Evolutionary conservation across 2,113 vertebrate species (phyloP), one percentile per base, ranked within the genome.

Genomic region (Lonchura striata): DNA sequence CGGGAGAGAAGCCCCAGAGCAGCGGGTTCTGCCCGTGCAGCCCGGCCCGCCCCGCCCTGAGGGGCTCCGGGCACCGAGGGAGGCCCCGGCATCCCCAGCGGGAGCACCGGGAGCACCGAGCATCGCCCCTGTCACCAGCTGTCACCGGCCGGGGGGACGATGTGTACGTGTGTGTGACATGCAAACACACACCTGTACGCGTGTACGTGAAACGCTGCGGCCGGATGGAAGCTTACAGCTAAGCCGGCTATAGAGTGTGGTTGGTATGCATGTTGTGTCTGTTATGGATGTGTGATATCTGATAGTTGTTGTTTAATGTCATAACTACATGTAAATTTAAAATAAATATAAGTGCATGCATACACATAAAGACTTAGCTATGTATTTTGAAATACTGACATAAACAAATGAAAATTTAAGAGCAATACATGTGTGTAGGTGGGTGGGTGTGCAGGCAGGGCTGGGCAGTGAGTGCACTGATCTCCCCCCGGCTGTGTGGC

Each of bases 241-340:
- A 5, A 19, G 6, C 50, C 7, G 21, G 13, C 41, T 74, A 0
- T 5, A 5, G 4, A 2, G 2, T 33, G 13, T 11, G 41, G 28
- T 10, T 54, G 31, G 21, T 2, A 18, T 4, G 21, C 5, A 2
- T 23, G 16, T 35, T 28, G 3, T 57, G 25, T 22, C 6, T 61
- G 0, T 24, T 53, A 20, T 1, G 13, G 9, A 13, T 35, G 9
- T 23, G 23, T 37, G 33, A 9, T 30, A 11, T 9, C 23, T 10
- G 15, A 47, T 12, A 7, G 21, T 30, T n/a, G 14, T 6, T 56
- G 9, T 12, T 68, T 59, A 42, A 28, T 65, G 14, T 41, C 56
- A 33, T 24, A 33, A 23, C 19, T 57, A 7, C 7, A 13, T 33
- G 68, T 39, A 33, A 37, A 61, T 30, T 17, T 42, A n/a, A 37